Evolutionary conservation across 2,888 invertebrate genomes (phyloP).

Genomic region (Andricus quercusramuli): DNA sequence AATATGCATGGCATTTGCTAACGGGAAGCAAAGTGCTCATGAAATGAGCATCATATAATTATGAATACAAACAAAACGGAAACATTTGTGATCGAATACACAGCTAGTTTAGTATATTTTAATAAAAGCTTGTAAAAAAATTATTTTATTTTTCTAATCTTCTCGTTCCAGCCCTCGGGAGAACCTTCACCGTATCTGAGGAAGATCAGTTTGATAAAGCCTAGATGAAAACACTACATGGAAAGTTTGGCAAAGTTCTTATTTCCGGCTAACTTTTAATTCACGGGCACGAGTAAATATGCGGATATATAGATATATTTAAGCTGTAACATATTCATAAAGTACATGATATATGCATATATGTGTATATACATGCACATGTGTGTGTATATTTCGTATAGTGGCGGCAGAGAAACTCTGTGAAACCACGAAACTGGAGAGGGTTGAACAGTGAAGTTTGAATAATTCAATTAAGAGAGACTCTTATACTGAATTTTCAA

Average conservation of each 20-base stretch:
- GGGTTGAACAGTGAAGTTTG: not conserved
- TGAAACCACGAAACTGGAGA: not conserved
- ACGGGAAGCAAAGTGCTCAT: no score
- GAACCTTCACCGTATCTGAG: not conserved
- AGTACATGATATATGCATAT: not conserved
- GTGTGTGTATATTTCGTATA: not conserved
- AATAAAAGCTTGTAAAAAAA: no score
- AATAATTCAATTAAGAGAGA: constrained; percentile 5
- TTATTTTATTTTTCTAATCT: not conserved
- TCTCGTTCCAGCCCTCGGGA: not conserved
- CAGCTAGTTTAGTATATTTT: no score
- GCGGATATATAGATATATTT: not conserved
- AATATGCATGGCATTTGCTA: no score
- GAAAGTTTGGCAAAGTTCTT: constrained; percentile 22
- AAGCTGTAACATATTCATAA: not conserved
- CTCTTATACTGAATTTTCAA: not conserved
- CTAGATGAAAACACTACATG: constrained; percentile 1
- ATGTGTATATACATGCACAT: no score
- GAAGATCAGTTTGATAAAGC: constrained; percentile 24
- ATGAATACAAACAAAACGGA: no score
- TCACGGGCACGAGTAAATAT: constrained; percentile 2
- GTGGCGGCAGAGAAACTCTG: not conserved
- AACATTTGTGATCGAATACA: no score
- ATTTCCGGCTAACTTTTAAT: constrained; percentile 5
- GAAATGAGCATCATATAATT: no score